Evolutionary conservation across 1,140 invertebrate genomes (phyloP).

Genomic region (Hyles euphorbiae): DNA sequence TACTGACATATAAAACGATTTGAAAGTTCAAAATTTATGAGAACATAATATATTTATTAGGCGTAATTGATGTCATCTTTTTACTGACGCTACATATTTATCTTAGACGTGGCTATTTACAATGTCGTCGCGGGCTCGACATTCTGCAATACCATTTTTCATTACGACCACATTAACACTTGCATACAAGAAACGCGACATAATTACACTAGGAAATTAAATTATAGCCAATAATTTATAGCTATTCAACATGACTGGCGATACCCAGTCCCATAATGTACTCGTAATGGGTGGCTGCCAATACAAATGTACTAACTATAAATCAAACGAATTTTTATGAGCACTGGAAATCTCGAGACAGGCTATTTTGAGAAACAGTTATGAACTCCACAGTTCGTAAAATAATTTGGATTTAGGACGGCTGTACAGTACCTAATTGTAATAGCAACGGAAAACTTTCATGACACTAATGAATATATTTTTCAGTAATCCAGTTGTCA

Average conservation of each 20-base stretch:
- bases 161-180: no score
- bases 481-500: no score
- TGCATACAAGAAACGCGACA: not conserved
- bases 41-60: no score
- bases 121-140: no score
- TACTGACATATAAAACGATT: no score
- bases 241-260: conserved; percentile 8
- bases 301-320: conserved; percentile 43
- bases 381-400: conserved; percentile 42
- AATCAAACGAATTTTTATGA: conserved; percentile 58
- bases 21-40: no score
- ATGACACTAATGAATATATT: no score
- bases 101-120: no score
- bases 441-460: no score
- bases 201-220: not conserved
- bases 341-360: conserved; percentile 36
- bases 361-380: conserved; percentile 43
- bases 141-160: no score
- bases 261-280: conserved; percentile 21
- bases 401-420: conserved; percentile 34
- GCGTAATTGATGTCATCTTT: no score
- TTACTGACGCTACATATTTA: no score
- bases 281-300: conserved; percentile 32
- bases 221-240: conserved; percentile 9
- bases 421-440: conserved; percentile 1